These are phyloP conservation scores for Proteles cristata DNA, from an alignment of 2,113 vertebrate species.

Conservation along the genomic window DNA sequence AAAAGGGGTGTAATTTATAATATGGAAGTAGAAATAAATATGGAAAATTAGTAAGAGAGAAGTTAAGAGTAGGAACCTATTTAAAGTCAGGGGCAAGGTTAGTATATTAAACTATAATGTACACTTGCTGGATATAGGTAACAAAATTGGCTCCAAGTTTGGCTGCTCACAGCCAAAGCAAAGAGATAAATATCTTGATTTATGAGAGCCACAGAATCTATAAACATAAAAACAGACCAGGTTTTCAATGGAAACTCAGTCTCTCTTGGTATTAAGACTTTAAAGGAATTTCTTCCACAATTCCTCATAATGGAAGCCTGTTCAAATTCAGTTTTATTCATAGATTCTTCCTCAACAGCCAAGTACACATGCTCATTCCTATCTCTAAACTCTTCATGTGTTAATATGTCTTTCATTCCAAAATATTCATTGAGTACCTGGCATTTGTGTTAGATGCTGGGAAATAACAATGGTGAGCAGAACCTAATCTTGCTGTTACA, in stretches of 20 bases:
- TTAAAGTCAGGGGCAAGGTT: background rate
- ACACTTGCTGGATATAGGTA: background rate
- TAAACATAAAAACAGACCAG: background rate
- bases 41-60: background rate
- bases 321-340: background rate
- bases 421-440: background rate
- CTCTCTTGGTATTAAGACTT: background rate
- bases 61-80: constrained; percentile 38
- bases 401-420: background rate
- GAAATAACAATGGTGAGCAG: background rate
- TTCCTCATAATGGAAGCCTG: background rate
- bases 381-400: background rate
- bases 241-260: background rate
- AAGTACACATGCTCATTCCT: background rate
- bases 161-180: background rate
- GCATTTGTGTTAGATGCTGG: background rate
- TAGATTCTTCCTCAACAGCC: background rate
- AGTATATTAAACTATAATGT: background rate
- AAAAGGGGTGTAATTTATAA: background rate
- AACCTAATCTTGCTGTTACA: background rate
- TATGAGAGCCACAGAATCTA: background rate
- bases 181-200: background rate
- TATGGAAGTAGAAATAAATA: background rate
- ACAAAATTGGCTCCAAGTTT: background rate
- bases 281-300: background rate